Conservation (phyloP, 2,888 invertebrate species). For the Itoplectis maculator region DNA sequence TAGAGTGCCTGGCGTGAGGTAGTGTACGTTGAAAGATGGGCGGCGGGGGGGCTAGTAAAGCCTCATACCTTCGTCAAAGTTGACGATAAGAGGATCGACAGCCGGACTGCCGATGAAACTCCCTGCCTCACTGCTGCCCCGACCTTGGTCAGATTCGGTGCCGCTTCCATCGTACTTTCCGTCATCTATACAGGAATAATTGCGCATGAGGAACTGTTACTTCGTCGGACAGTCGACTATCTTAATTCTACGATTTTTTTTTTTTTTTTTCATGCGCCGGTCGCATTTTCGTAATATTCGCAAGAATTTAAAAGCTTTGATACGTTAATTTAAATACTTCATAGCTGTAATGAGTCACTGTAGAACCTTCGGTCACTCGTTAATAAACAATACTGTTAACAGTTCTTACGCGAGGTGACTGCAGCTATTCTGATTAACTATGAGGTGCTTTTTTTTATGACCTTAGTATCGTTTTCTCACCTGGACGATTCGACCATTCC, state of each 20-base stretch:
- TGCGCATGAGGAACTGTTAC: conserved; percentile 43
- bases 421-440: background rate
- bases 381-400: background rate
- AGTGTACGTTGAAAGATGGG: conserved; percentile 84
- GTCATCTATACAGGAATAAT: conserved; percentile 75
- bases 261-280: background rate
- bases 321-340: too few relatives aligned
- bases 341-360: background rate
- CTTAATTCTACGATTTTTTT: background rate
- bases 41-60: conserved; percentile 87
- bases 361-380: background rate
- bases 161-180: conserved; percentile 82
- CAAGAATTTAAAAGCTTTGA: background rate
- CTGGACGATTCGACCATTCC: conserved; percentile 82
- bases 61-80: conserved; percentile 94
- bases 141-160: conserved; percentile 82
- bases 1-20: conserved; percentile 83
- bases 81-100: conserved; percentile 91
- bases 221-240: background rate
- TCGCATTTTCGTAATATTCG: background rate
- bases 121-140: conserved; percentile 82
- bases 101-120: conserved; percentile 85
- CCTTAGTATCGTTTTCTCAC: conserved; percentile 68
- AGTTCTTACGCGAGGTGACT: conserved; percentile 1
- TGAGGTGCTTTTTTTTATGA: background rate